Conservation (phyloP, 2,888 invertebrate species). For the Pterostichus madidus region DNA sequence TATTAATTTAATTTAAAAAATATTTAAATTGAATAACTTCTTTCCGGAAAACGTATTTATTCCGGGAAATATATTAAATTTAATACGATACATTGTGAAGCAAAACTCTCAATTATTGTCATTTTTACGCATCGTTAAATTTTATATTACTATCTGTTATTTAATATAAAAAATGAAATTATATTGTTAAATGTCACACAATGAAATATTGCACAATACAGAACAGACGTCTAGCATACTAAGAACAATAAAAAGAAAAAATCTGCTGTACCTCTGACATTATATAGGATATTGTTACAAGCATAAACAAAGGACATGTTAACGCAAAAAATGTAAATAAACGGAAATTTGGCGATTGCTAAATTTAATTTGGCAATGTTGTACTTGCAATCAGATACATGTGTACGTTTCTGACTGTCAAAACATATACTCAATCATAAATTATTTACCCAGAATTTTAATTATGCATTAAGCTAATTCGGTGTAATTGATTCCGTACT, state of each 20-base stretch:
- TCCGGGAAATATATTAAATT: background rate
- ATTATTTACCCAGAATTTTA: background rate
- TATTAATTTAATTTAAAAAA: too few relatives aligned
- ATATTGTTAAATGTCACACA: constrained; percentile 35
- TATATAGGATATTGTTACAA: constrained; percentile 10
- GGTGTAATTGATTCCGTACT: background rate
- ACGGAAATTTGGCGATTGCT: too few relatives aligned
- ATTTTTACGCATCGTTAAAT: constrained; percentile 39
- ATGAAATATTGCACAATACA: constrained; percentile 47
- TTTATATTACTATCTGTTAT: background rate
- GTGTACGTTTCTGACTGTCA: too few relatives aligned
- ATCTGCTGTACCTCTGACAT: constrained; percentile 23
- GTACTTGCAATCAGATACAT: too few relatives aligned
- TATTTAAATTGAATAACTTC: too few relatives aligned
- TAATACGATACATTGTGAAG: background rate
- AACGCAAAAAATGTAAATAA: background rate
- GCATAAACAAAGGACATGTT: constrained; percentile 10
- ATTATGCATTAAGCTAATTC: background rate
- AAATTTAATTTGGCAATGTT: background rate
- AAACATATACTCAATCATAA: background rate
- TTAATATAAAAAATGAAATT: constrained; percentile 25
- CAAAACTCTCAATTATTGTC: constrained; percentile 19
- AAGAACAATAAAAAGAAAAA: constrained; percentile 16
- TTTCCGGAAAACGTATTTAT: background rate
- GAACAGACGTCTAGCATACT: background rate